Conservation (phyloP, 2,888 invertebrate genomes). For the Cryptus armator region DNA sequence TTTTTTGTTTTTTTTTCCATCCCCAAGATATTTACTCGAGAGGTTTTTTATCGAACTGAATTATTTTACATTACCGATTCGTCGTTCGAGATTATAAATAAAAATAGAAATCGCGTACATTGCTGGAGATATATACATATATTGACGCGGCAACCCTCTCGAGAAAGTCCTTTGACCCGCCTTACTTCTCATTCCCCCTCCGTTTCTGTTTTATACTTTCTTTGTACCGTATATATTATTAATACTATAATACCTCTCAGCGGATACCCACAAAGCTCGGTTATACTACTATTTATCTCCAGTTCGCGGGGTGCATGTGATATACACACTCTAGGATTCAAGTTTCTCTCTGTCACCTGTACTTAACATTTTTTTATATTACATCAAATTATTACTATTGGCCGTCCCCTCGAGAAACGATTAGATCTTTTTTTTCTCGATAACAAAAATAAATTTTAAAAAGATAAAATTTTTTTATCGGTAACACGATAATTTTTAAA, state of each 20-base stretch:
- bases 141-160: slow-evolving; percentile 31
- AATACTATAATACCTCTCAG: slow-evolving; percentile 52
- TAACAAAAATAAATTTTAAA: neutral
- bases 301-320: slow-evolving; percentile 80
- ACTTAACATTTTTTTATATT: slow-evolving; percentile 70
- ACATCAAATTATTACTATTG: slow-evolving; percentile 55
- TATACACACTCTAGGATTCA: slow-evolving; percentile 84
- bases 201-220: slow-evolving; percentile 31
- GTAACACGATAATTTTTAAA: neutral
- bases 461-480: neutral
- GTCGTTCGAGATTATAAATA: neutral
- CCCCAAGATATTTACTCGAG: slow-evolving; percentile 26
- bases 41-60: slow-evolving; percentile 35
- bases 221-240: slow-evolving; percentile 52
- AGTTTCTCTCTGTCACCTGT: slow-evolving; percentile 79
- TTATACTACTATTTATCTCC: slow-evolving; percentile 61
- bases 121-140: slow-evolving; percentile 6
- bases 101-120: slow-evolving; percentile 8
- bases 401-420: slow-evolving; percentile 58
- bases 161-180: slow-evolving; percentile 50
- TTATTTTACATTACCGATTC: slow-evolving; percentile 25
- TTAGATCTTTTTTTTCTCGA: neutral
- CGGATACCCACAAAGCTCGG: slow-evolving; percentile 69
- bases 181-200: slow-evolving; percentile 35
- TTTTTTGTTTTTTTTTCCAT: neutral